Evolutionary conservation across 2,888 invertebrate species (phyloP).

Genomic region (Cephus sareptanus): DNA sequence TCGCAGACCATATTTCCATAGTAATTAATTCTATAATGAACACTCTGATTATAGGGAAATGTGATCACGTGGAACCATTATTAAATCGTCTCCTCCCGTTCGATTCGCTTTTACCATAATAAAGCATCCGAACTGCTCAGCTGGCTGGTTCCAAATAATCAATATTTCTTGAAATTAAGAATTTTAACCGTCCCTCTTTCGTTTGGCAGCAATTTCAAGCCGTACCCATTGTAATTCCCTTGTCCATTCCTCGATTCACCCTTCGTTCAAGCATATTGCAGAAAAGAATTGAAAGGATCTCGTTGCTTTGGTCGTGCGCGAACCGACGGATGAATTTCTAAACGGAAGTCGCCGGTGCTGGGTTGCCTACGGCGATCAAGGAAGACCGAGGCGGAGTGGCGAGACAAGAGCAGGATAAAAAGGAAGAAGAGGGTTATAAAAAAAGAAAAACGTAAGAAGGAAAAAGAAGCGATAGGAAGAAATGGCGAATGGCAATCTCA

Average conservation of each 20-base stretch:
- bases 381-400: not conserved
- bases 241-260: not conserved
- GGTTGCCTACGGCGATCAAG: not conserved
- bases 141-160: not conserved
- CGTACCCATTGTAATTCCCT: not conserved
- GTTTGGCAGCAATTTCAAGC: not conserved
- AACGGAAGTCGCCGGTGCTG: not conserved
- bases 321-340: not conserved
- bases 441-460: not conserved
- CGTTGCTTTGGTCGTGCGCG: not conserved
- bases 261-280: not conserved
- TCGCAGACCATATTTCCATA: not conserved
- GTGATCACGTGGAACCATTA: not conserved
- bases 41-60: not conserved
- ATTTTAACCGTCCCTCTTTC: not conserved
- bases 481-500: not conserved
- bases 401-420: not conserved
- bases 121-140: not conserved
- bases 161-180: not conserved
- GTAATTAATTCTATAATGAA: constrained; percentile 5
- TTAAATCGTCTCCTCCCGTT: not conserved
- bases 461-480: not conserved
- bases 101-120: not conserved
- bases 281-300: not conserved
- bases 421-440: not conserved